Evolutionary conservation across 2,113 vertebrate species (phyloP).

Genomic region (Tyto alba): DNA sequence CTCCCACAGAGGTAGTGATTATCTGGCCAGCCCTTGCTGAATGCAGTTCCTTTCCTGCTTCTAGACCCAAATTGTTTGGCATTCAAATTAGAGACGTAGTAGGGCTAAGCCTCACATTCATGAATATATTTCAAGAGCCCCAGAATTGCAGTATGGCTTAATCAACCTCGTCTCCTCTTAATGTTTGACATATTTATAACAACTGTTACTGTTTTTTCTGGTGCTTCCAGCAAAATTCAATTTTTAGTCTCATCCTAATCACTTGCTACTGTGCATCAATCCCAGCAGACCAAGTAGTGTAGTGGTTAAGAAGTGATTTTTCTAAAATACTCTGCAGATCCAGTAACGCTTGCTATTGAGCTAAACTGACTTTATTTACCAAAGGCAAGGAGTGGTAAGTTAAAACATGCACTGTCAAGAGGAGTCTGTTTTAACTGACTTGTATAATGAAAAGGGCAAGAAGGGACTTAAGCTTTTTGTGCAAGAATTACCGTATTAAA

Average conservation of each 20-base stretch:
- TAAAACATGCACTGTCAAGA: not conserved
- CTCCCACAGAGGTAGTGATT: not conserved
- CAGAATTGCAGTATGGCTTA: not conserved
- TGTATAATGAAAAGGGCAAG: not conserved
- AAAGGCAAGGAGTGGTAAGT: not conserved
- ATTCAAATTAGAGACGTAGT: not conserved
- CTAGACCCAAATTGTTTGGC: not conserved
- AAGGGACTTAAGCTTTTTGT: not conserved
- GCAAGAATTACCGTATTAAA: not conserved
- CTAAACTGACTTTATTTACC: not conserved
- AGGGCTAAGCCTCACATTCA: not conserved
- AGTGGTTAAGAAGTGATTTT: not conserved
- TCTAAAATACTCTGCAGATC: not conserved
- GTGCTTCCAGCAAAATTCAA: not conserved
- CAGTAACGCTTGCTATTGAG: not conserved
- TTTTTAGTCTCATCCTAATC: not conserved
- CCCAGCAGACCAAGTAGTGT: not conserved
- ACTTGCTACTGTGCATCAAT: not conserved
- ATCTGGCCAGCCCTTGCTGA: not conserved
- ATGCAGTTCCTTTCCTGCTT: not conserved
- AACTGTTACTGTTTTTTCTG: not conserved
- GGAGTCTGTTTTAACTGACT: not conserved
- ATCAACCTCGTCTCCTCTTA: not conserved
- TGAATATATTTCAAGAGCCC: not conserved
- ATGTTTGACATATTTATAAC: not conserved